A percentile compares a stretch with the other conserved stretches of the same genome.
These are phyloP conservation scores for Mirza zaza DNA, from an alignment of 2,113 vertebrate genomes.

Conservation along the genomic window DNA sequence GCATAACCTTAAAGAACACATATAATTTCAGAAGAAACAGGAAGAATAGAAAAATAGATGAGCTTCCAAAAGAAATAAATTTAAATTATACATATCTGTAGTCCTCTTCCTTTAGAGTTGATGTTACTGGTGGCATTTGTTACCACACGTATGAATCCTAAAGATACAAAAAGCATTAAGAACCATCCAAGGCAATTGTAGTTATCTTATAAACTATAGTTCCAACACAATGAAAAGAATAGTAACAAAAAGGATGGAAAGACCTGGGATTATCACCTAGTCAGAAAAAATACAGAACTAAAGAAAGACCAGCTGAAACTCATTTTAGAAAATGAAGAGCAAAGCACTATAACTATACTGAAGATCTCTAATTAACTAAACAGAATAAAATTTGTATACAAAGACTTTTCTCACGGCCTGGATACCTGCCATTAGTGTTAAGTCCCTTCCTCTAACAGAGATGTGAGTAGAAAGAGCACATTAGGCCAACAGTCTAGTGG, in stretches of 20 bases:
- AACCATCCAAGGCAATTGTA: background rate
- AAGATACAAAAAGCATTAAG: background rate
- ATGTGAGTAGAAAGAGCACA: background rate
- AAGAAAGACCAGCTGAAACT: background rate
- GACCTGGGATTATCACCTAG: background rate
- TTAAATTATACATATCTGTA: constrained; percentile 14
- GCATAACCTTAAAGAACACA: constrained; percentile 41
- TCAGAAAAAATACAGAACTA: background rate
- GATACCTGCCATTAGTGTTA: background rate
- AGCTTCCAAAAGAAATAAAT: constrained; percentile 42
- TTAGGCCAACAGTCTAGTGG: background rate
- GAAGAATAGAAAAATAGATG: constrained; percentile 37
- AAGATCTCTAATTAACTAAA: background rate
- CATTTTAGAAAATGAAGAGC: background rate
- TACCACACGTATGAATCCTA: background rate
- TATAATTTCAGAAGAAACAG: constrained; percentile 41
- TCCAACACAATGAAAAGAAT: constrained; percentile 14
- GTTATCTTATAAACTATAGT: background rate
- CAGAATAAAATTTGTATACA: background rate
- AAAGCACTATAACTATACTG: background rate
- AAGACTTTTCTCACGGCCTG: background rate
- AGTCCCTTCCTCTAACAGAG: background rate
- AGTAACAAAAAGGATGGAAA: background rate
- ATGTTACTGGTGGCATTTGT: background rate
- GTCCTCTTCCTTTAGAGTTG: background rate